Percentiles rank a stretch among this genome's conserved stretches.
Evolutionary conservation across 1,140 invertebrate species (phyloP).

Genomic region (Mamestra configurata): DNA sequence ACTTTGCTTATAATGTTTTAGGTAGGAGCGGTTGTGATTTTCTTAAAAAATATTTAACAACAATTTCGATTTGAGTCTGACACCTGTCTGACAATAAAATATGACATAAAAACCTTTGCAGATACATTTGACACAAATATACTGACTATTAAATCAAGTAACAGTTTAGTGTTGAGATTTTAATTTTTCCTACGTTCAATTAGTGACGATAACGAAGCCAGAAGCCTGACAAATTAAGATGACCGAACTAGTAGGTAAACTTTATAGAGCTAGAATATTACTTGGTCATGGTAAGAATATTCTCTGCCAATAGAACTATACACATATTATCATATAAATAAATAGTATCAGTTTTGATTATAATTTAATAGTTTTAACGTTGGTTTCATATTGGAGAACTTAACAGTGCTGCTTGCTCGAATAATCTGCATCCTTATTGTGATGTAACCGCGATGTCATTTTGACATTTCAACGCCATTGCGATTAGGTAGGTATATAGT

Average conservation of each 20-base stretch:
- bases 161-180: not conserved
- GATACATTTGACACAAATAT: too few species aligned
- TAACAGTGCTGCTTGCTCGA: not conserved
- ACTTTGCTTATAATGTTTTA: constrained; percentile 3
- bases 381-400: not conserved
- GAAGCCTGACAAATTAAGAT: not conserved
- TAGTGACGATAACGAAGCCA: not conserved
- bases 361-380: not conserved
- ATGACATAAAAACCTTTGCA: too few species aligned
- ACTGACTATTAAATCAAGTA: not conserved
- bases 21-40: not conserved
- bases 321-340: not conserved
- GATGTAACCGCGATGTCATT: not conserved
- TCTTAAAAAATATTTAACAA: constrained; percentile 18
- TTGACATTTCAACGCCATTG: not conserved
- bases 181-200: not conserved
- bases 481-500: not conserved
- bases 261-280: not conserved
- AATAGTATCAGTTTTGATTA: constrained; percentile 21
- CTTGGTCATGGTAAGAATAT: constrained; percentile 25
- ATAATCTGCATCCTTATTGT: not conserved
- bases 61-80: not conserved
- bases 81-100: not conserved
- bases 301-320: constrained; percentile 11
- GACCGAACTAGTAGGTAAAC: not conserved